Conservation (phyloP, 1,140 invertebrate genomes). For the Zaprionus ghesquierei region DNA sequence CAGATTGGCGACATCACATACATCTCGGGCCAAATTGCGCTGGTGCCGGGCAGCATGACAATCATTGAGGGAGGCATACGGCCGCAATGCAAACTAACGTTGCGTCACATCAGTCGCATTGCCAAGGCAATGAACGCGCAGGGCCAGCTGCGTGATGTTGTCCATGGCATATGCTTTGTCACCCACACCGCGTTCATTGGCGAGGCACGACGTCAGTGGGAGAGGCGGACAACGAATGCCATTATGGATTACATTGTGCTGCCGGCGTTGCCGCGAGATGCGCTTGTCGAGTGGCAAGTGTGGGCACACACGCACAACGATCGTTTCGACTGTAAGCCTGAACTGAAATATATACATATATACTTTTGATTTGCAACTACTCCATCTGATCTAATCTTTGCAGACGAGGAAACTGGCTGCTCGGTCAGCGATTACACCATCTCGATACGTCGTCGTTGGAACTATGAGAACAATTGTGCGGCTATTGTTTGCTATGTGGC, state of each 20-base stretch:
- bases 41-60: conserved; percentile 93
- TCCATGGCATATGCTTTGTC: conserved; percentile 92
- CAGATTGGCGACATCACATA: conserved; percentile 90
- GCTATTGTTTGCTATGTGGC: conserved; percentile 92
- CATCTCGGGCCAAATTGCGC: conserved; percentile 95
- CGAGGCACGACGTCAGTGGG: conserved; percentile 90
- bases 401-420: conserved; percentile 94
- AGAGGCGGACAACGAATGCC: conserved; percentile 92
- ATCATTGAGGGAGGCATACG: conserved; percentile 88
- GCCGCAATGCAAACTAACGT: conserved; percentile 90
- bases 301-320: conserved; percentile 94
- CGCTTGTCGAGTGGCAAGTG: conserved; percentile 95
- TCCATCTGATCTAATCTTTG: conserved; percentile 31
- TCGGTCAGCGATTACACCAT: conserved; percentile 91
- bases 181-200: conserved; percentile 87
- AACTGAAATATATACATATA: not conserved
- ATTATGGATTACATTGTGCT: conserved; percentile 94
- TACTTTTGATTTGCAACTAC: not conserved
- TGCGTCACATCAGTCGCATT: conserved; percentile 92
- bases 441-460: conserved; percentile 91
- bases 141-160: conserved; percentile 89
- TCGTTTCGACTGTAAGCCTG: conserved; percentile 91
- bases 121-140: conserved; percentile 90
- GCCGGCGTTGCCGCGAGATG: conserved; percentile 89
- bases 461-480: conserved; percentile 93